phyloP scores from a whole-genome alignment of 2,113 vertebrate species.

The Embiotoca jacksoni region DNA sequence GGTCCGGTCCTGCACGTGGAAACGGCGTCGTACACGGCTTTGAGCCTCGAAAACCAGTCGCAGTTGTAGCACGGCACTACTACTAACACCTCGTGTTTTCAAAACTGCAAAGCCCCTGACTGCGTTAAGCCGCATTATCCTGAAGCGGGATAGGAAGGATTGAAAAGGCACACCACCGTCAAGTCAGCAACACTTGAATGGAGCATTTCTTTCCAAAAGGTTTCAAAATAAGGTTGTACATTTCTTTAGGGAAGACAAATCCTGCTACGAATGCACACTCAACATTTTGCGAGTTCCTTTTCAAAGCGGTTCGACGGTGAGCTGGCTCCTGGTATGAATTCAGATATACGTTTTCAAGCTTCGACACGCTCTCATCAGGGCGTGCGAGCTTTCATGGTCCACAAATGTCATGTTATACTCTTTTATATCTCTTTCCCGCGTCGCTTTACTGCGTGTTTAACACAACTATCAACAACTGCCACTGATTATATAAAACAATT shows the following conservation, averaged over 20 bases:
- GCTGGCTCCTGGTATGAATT: not conserved
- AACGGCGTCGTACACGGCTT: not conserved
- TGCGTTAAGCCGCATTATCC: slow-evolving; percentile 82
- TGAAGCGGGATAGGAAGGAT: slow-evolving; percentile 70
- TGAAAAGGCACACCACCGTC: slow-evolving; percentile 43
- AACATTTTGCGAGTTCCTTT: not conserved
- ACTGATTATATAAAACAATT: too few relatives aligned
- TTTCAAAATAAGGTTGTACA: slow-evolving; percentile 54
- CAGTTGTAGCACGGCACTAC: not conserved
- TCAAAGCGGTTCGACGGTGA: too few relatives aligned
- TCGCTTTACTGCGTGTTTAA: too few relatives aligned
- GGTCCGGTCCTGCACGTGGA: not conserved
- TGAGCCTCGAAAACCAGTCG: not conserved
- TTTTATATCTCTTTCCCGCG: too few relatives aligned
- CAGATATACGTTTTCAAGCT: not conserved
- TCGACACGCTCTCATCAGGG: accelerated
- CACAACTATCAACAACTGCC: too few relatives aligned
- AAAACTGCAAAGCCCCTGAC: slow-evolving; percentile 62
- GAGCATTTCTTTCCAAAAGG: not conserved
- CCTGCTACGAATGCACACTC: not conserved
- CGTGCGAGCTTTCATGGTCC: not conserved
- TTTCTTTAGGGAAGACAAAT: too few relatives aligned
- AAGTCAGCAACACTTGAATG: not conserved
- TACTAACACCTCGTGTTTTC: slow-evolving; percentile 43
- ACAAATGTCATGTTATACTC: accelerated